phyloP scores from a whole-genome alignment of 2,797 vertebrate species.

The Sebastes trivittatus region DNA sequence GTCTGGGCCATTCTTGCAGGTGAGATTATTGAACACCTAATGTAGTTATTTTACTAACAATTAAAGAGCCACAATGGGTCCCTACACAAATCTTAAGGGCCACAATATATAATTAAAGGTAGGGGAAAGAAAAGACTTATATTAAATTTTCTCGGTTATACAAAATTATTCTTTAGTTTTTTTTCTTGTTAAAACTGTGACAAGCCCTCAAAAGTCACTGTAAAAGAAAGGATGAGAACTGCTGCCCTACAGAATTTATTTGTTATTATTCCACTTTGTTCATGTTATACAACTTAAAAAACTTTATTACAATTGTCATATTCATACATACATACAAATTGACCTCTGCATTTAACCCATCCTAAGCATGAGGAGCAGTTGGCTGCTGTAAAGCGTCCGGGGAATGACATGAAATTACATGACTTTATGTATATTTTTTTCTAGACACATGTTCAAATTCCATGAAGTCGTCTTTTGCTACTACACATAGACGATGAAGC shows the following conservation, averaged over 20 bases:
- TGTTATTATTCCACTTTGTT: background rate
- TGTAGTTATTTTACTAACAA: background rate
- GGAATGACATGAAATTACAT: no score
- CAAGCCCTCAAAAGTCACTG: no score
- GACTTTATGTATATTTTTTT: background rate
- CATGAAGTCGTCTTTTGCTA: background rate
- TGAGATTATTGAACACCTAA: conserved; percentile 54
- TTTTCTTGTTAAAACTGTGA: background rate
- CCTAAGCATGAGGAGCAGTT: no score
- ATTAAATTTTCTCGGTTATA: accelerated
- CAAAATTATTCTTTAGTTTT: background rate
- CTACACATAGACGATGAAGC: background rate
- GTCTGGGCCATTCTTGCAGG: conserved; percentile 92
- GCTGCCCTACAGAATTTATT: background rate
- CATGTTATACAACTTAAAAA: background rate
- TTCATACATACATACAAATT: no score
- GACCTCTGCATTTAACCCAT: no score
- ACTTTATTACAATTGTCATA: no score
- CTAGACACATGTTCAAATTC: background rate
- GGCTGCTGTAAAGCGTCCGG: no score
- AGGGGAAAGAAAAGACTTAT: background rate
- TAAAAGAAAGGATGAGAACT: background rate
- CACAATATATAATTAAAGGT: background rate
- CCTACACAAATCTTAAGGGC: background rate
- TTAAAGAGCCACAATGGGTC: background rate